Evolutionary conservation across 2,888 invertebrate species (phyloP).

Genomic region (Miltochrista miniata): DNA sequence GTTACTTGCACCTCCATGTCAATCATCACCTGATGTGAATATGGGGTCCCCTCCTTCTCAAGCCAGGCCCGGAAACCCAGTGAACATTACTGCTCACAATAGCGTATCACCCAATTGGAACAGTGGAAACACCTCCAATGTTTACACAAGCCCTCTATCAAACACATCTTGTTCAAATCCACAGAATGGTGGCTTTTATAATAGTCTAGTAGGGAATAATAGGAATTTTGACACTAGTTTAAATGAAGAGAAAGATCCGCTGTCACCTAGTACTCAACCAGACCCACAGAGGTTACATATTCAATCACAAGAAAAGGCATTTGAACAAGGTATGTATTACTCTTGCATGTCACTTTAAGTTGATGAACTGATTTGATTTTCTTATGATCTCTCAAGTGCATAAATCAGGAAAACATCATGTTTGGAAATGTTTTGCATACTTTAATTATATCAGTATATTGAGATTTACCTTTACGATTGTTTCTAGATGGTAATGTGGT

Average conservation of each 20-base stretch:
- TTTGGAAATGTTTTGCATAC: too few species aligned
- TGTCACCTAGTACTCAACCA: conserved; percentile 69
- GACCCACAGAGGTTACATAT: conserved; percentile 64
- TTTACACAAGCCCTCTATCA: conserved; percentile 65
- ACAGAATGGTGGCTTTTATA: conserved; percentile 78
- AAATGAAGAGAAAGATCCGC: conserved; percentile 74
- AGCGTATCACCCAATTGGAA: conserved; percentile 76
- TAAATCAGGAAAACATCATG: background rate
- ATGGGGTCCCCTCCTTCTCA: conserved; percentile 85
- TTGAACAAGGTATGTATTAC: conserved; percentile 65
- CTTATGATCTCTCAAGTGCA: background rate
- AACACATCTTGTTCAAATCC: conserved; percentile 67
- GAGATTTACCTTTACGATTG: background rate
- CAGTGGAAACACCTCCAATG: conserved; percentile 68
- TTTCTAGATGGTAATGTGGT: conserved; percentile 71
- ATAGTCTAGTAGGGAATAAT: conserved; percentile 69
- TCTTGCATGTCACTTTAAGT: too few species aligned
- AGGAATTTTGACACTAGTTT: conserved; percentile 69
- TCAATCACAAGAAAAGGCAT: conserved; percentile 68
- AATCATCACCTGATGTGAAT: conserved; percentile 82
- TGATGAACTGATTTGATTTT: background rate
- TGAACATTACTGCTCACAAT: conserved; percentile 75
- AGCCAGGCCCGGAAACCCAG: conserved; percentile 72
- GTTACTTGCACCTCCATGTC: conserved; percentile 77
- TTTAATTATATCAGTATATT: too few species aligned